These are phyloP conservation scores for Spizaetus ornatus DNA, from an alignment of 2,113 vertebrate species.

Conservation along the genomic window DNA sequence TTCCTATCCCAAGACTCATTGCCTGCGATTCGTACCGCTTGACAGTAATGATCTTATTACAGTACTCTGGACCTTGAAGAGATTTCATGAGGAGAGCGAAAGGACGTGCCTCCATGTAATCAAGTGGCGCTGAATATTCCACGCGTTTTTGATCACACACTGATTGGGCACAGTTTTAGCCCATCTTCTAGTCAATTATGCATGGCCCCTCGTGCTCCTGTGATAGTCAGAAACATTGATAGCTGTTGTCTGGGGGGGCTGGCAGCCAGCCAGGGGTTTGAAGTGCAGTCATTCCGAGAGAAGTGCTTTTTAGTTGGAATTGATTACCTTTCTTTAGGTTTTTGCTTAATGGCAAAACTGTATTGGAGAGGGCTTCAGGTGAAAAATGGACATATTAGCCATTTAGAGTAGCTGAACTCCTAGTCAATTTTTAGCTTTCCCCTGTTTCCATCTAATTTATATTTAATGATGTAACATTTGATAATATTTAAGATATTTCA, in stretches of 20 bases:
- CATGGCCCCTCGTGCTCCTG: slow-evolving; percentile 76
- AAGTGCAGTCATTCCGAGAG: slow-evolving; percentile 66
- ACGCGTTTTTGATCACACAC: slow-evolving; percentile 80
- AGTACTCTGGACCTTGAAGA: slow-evolving; percentile 84
- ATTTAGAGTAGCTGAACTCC: slow-evolving; percentile 67
- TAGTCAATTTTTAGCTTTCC: slow-evolving; percentile 67
- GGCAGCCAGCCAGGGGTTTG: slow-evolving; percentile 75
- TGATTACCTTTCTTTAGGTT: slow-evolving; percentile 78
- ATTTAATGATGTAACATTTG: slow-evolving; percentile 56
- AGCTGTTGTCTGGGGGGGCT: slow-evolving; percentile 69
- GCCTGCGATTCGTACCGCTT: slow-evolving; percentile 78
- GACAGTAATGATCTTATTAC: slow-evolving; percentile 86
- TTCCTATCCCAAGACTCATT: slow-evolving; percentile 81
- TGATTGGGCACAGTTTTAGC: slow-evolving; percentile 85
- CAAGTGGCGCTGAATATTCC: slow-evolving; percentile 81
- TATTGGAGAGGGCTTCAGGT: slow-evolving; percentile 74
- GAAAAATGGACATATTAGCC: slow-evolving; percentile 70
- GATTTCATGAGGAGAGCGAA: slow-evolving; percentile 79
- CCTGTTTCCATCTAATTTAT: slow-evolving; percentile 65
- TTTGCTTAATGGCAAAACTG: slow-evolving; percentile 75
- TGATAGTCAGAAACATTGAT: slow-evolving; percentile 68
- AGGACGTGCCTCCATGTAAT: slow-evolving; percentile 77
- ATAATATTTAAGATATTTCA: slow-evolving; percentile 46
- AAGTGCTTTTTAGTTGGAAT: slow-evolving; percentile 81
- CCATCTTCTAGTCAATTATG: slow-evolving; percentile 85